Conservation (phyloP, 2,797 vertebrate genomes). For the Salmo trutta region DNA sequence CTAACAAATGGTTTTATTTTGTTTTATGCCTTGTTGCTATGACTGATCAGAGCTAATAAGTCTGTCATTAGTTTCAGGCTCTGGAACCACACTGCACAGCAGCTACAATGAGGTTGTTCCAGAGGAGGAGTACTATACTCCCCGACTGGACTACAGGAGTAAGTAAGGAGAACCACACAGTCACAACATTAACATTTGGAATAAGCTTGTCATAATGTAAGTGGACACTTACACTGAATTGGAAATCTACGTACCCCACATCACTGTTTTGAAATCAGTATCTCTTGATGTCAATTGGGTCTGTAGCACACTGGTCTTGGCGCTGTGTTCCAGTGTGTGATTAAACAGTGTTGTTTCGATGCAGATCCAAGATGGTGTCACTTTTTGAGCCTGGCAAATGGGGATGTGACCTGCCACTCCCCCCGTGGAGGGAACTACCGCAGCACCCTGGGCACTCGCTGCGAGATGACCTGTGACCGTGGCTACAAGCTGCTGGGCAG, state of each 20-base stretch:
- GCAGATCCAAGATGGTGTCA: conserved; percentile 91
- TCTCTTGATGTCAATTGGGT: not conserved
- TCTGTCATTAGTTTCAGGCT: conserved; percentile 69
- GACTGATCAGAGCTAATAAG: conserved; percentile 15
- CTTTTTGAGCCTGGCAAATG: conserved; percentile 79
- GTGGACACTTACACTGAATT: not conserved
- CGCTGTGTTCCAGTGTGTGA: not conserved
- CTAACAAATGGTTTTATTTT: not conserved
- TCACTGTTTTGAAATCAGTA: too few species aligned
- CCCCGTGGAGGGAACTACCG: conserved; percentile 79
- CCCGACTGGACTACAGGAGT: conserved; percentile 79
- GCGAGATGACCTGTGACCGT: conserved; percentile 84
- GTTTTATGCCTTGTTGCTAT: not conserved
- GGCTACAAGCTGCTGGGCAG: conserved; percentile 86
- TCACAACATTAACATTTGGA: not conserved
- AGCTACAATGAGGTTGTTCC: conserved; percentile 77
- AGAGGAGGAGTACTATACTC: conserved; percentile 65
- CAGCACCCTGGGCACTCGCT: conserved; percentile 88
- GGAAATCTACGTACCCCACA: not conserved
- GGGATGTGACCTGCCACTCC: conserved; percentile 86
- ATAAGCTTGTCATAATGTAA: too few species aligned
- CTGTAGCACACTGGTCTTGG: too few species aligned
- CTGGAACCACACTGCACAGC: conserved; percentile 71
- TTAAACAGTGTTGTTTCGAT: not conserved
- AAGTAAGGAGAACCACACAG: conserved; percentile 36